Evolutionary conservation across 2,888 invertebrate genomes (phyloP).

Genomic region (Andrena flavipes): DNA sequence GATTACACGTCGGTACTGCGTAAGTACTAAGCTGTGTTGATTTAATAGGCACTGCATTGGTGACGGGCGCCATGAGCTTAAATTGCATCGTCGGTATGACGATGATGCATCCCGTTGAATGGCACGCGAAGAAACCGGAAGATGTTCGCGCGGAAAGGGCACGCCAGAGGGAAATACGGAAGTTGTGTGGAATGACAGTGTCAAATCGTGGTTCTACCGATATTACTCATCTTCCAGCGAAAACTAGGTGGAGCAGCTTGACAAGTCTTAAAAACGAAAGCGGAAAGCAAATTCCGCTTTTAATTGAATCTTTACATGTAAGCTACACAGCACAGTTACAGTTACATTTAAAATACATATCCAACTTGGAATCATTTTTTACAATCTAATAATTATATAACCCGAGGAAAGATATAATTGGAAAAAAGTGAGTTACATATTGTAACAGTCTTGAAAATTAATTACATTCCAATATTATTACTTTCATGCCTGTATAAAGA

Average conservation of each 20-base stretch:
- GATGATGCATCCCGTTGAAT: slow-evolving; percentile 91
- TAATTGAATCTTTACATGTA: slow-evolving; percentile 74
- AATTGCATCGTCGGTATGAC: slow-evolving; percentile 89
- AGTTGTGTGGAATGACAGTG: slow-evolving; percentile 41
- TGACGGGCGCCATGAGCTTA: slow-evolving; percentile 89
- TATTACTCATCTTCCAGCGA: slow-evolving; percentile 65
- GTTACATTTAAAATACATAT: neutral
- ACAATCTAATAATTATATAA: too few species aligned
- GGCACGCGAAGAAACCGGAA: slow-evolving; percentile 85
- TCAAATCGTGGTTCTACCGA: slow-evolving; percentile 76
- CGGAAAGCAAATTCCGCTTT: slow-evolving; percentile 68
- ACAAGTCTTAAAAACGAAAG: slow-evolving; percentile 76
- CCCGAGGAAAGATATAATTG: too few species aligned
- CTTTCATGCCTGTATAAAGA: too few species aligned
- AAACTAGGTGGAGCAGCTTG: slow-evolving; percentile 79
- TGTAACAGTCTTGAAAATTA: too few species aligned
- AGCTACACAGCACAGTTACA: neutral
- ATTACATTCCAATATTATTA: too few species aligned
- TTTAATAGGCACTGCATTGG: slow-evolving; percentile 86
- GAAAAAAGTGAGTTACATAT: too few species aligned
- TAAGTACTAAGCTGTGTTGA: neutral
- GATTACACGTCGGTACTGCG: too few species aligned
- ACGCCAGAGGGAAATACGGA: slow-evolving; percentile 67
- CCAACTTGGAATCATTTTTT: too few species aligned
- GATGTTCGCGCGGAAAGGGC: slow-evolving; percentile 69